Base-by-base conservation (phyloP, 2,113 vertebrate species). In the Pomatorhinus ruficollis region DNA sequence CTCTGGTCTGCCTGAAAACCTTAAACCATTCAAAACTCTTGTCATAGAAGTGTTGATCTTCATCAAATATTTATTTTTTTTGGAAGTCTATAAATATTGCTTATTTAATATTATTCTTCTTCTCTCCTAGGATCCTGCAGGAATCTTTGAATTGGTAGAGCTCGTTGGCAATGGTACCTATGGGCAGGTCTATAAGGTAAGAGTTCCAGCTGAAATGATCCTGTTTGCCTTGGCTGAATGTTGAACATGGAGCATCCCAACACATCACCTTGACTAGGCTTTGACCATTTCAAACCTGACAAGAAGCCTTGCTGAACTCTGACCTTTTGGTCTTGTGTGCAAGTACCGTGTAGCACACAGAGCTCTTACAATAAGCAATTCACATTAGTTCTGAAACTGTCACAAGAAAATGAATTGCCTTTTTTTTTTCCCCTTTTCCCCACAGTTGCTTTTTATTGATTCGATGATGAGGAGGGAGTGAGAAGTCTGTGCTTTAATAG, bases 101-200 rank as follows among this genome's bases (percentile, higher is more conserved):
- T 56, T 60, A 63, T 60, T 49, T 35, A 42, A 31, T 68, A 2
- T 5, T 7, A 23, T 42, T 68, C 50, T 37, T 92, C 87, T 57
- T 96, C 94, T 95, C 42, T 96, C 66, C 60, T 97, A 99, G 99
- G 99, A 99, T 97, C 99, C 99, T 79, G 99, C 99, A 75, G 99
- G 99, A 74, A 99, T 99, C 97, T 99, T 99, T 91, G 99, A 99
- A 97, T 96, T 99, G 97, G 99, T 99, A 49, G 99, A 99, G 96
- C 99, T 99, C 93, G 99, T 99, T 97, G 99, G 99, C 96, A 99
- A 99, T 97, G 99, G 99, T 68, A 99, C 99, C 28, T 99, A 99
- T 1, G 99, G 99, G 47, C 99, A 99, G 97, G 99, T 99, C 47
- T 99, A 99, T 96, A 99, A 99, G 99, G 99, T 99, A 98, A 98